Base-by-base conservation (phyloP, 2,888 invertebrate genomes). In the Eudemis profundana region DNA sequence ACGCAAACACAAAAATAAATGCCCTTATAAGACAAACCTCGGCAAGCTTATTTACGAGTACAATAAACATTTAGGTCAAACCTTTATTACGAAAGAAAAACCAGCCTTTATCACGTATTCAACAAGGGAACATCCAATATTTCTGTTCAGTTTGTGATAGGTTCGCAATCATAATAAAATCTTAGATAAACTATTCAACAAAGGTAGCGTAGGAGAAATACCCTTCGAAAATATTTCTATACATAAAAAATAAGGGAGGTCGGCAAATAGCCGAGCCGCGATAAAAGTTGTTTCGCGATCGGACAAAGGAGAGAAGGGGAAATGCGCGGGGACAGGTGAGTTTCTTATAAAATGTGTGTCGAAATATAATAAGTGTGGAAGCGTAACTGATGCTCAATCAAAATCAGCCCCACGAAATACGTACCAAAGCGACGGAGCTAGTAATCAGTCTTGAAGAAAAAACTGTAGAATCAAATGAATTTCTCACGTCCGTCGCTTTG, bases 121-220 rank as follows among this genome's bases (percentile, higher is more conserved):
- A 14, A 50, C 33, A 7, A 36, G 42, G 40, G 47, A 33, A 57
- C 63, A 64, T 57, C 63, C 49, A 63, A 64, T 50, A 57, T 36
- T 40, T 29, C 49, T 33, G 2, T 50, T 42, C 33, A 57, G 42
- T 57, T 57, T 64, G 50, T 57, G 63, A 64, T 64, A 56, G 63
- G 42, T 50, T 57, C 57, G 49, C 63, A 64, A 64, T 64, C 63
- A 64, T 64, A 64, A 64, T 64, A 64, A 64, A 64, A 64, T 64
- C 57, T 64, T 57, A 64, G 57, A 64, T 64, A 64, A 64, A 64
- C 23, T 64, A 64, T 64, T 57, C 63, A 57, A 64, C 63, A 64
- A 64, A 64, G 63, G 63, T 64, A 64, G 40, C 42, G 56, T 57
- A 50, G 12, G 23, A 36, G 29, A 44, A 50, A 57, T 27, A 23